Base-by-base conservation (phyloP, 2,888 invertebrate genomes). In the Drosophila nigricruria region DNA sequence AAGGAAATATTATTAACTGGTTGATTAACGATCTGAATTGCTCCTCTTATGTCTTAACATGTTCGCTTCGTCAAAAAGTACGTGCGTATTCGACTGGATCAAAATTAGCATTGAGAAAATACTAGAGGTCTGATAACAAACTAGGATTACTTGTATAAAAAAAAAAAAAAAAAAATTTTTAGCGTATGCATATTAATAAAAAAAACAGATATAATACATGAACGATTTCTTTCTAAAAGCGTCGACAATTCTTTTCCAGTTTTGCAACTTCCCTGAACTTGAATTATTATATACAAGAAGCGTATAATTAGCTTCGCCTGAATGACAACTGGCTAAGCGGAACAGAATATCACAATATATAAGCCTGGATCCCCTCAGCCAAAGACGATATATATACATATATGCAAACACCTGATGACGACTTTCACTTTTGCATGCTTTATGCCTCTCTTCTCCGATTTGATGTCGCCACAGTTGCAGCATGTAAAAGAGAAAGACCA, bases 391-490 rank as follows among this genome's bases (percentile, higher is more conserved):
- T 45, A 25, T n/a, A 45, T n/a, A 25, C 1, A 45, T 25, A 16
- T 65, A 76, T 68, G 68, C 68, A 76, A 72, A 75, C 71, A 72
- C 62, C 67, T 70, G 40, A 14, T 14, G 53, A 42, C 54, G 43
- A 65, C 76, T 76, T 76, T 76, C 75, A 72, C 76, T 76, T 76
- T 76, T 63, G 70, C 65, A 66, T 57, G 74, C 73, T 70, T 62
- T 56, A 16, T 64, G 70, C 63, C 40, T 40, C 5, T 42, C 56
- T 36, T 34, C 56, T 40, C 34, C 40, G 59, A 59, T 61, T 52
- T 71, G 49, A 14, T 43, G 16, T 32, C 10, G 20, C 43, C 43
- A 23, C 30, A 42, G 30, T n/a, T 30, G 18, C 38, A 61, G 0
- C 30, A 40, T 20, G 45, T 16, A 3, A n/a, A 18, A 49, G 32